phyloP scores from a whole-genome alignment of 2,888 invertebrate genomes.

The Agrenia bidenticulata region DNA sequence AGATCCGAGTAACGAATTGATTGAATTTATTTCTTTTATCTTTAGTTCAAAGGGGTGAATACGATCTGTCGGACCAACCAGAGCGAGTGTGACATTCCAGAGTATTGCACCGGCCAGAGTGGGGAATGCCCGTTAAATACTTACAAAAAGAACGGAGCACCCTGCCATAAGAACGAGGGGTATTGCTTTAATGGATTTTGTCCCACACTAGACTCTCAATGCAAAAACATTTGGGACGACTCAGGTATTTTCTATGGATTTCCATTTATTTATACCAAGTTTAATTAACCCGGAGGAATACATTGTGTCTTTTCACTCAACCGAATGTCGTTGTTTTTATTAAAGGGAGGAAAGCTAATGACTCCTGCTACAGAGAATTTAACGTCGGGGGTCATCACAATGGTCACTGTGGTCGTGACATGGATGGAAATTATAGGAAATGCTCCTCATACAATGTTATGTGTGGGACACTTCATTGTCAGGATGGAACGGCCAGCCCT shows the following conservation, averaged over 20 bases:
- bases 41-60: constrained; percentile 72
- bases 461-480: constrained; percentile 94
- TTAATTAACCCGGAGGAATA: background rate
- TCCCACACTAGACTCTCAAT: constrained; percentile 83
- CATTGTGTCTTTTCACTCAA: background rate
- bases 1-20: background rate
- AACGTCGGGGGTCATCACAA: constrained; percentile 93
- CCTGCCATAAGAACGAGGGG: constrained; percentile 71
- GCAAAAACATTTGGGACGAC: constrained; percentile 90
- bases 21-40: constrained; percentile 14
- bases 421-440: constrained; percentile 73
- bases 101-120: constrained; percentile 83
- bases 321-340: background rate
- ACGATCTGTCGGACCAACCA: constrained; percentile 79
- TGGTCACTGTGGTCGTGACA: constrained; percentile 89
- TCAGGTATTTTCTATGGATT: constrained; percentile 56
- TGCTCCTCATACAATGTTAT: constrained; percentile 83
- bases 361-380: constrained; percentile 62
- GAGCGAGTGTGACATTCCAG: constrained; percentile 95
- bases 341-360: constrained; percentile 42
- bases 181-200: constrained; percentile 92
- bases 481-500: constrained; percentile 80
- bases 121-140: constrained; percentile 89
- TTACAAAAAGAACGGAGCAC: constrained; percentile 87
- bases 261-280: background rate